A percentile compares a stretch with the other conserved stretches of the same genome.
Conservation (phyloP, 2,797 vertebrate species). For the Squalus acanthias region DNA sequence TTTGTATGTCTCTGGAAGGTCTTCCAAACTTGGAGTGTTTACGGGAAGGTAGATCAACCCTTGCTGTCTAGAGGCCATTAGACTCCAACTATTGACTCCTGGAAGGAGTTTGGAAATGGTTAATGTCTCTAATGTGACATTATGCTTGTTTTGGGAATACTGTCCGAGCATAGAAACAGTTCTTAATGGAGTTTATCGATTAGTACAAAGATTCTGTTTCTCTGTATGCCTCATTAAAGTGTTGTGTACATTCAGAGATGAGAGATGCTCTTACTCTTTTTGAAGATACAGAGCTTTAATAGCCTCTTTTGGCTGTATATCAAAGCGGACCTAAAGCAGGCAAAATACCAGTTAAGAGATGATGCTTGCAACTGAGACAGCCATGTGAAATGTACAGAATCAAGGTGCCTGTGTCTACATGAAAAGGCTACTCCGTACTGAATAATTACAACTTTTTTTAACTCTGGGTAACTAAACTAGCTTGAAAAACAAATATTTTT, state of each 20-base stretch:
- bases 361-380: background rate
- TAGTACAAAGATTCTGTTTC: background rate
- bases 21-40: background rate
- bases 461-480: background rate
- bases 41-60: background rate
- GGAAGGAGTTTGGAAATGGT: background rate
- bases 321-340: background rate
- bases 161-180: background rate
- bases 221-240: background rate
- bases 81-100: background rate
- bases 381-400: background rate
- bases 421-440: background rate
- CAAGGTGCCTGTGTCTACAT: background rate
- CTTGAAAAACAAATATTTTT: background rate
- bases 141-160: constrained; percentile 6
- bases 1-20: background rate
- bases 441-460: background rate
- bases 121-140: background rate
- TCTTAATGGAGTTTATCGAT: constrained; percentile 19
- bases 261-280: background rate
- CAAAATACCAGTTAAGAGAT: background rate
- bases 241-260: background rate
- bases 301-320: background rate
- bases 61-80: background rate
- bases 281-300: background rate